Base-by-base conservation (phyloP, 2,888 invertebrate genomes). In the Nymphalis urticae region DNA sequence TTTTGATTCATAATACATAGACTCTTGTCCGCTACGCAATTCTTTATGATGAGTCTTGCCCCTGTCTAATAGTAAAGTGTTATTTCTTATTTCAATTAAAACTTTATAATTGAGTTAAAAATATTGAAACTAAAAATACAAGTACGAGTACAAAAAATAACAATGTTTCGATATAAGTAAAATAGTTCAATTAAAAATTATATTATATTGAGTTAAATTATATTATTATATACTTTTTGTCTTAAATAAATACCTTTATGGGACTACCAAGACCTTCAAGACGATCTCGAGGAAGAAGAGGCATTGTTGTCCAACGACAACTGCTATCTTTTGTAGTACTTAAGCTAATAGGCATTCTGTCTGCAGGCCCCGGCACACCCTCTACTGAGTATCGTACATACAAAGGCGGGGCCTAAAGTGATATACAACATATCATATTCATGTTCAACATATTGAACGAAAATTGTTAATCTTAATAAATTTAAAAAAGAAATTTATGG, bases 1-100 rank as follows among this genome's bases (percentile, higher is more conserved):
- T 76, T 86, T 77, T 89, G 90, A 76, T 89, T 88, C 91, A 90
- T 89, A 66, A 88, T 91, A 69, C 85, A 87, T 69, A 90, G 82
- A 79, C 83, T 86, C 79, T 86, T 88, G 77, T 88, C 92, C 63
- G 89, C 91, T 51, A 86, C 87, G 74, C 87, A 92, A 73, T 89
- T 93, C 80, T 86, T 92, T 62, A 88, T 81, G 65, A 87, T 75
- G 27, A 92, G 78, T 73, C 78, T 87, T 4, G 84, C 78, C 47
- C 86, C 83, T 50, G 90, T 90, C 92, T 92, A 61, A 32, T 7
- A 17, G 4, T 56, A 56, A 8, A 24, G 8, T 56, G 8, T 32
- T 9, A 17, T 56, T n/a, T 17, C 16, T 10, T 27, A 27, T 56
- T 56, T 42, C 3, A 13, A 42, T 42, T 42, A 10, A 42, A 4